Percentiles rank a stretch among this genome's conserved stretches.
Conservation (phyloP, 2,888 invertebrate species). For the Ditylenchus weischeri region DNA sequence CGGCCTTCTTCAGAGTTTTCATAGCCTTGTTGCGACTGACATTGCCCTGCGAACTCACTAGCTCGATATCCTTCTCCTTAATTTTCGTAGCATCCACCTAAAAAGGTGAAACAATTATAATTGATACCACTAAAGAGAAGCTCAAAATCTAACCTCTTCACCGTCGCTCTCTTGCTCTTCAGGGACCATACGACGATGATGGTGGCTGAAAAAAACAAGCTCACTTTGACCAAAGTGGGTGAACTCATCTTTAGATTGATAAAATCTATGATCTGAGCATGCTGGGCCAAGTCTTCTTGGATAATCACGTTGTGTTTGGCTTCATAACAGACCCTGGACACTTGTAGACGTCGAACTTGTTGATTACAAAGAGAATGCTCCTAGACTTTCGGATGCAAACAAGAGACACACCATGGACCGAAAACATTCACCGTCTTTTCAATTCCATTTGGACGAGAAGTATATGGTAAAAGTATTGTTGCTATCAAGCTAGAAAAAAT, state of each 20-base stretch:
- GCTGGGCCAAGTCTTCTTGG: slow-evolving; percentile 96
- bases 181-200: slow-evolving; percentile 58
- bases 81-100: slow-evolving; percentile 83
- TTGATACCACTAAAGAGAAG: neutral
- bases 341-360: slow-evolving; percentile 95
- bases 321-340: slow-evolving; percentile 98
- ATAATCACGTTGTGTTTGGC: slow-evolving; percentile 98
- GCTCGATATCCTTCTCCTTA: slow-evolving; percentile 95
- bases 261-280: slow-evolving; percentile 85
- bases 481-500: too few relatives aligned
- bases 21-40: slow-evolving; percentile 75
- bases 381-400: slow-evolving; percentile 98
- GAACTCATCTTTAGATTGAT: slow-evolving; percentile 81
- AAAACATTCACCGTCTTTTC: too few relatives aligned
- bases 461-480: too few relatives aligned
- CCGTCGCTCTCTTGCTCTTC: slow-evolving; percentile 59
- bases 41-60: slow-evolving; percentile 93
- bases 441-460: too few relatives aligned
- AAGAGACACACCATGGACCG: slow-evolving; percentile 86
- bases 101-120: slow-evolving; percentile 5
- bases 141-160: slow-evolving; percentile 64
- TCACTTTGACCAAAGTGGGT: too few relatives aligned
- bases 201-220: slow-evolving; percentile 69
- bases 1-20: slow-evolving; percentile 84
- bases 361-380: slow-evolving; percentile 96